Percentiles rank a stretch among this genome's conserved stretches.
Conservation (phyloP, 2,888 invertebrate genomes). For the Corythucha ciliata region DNA sequence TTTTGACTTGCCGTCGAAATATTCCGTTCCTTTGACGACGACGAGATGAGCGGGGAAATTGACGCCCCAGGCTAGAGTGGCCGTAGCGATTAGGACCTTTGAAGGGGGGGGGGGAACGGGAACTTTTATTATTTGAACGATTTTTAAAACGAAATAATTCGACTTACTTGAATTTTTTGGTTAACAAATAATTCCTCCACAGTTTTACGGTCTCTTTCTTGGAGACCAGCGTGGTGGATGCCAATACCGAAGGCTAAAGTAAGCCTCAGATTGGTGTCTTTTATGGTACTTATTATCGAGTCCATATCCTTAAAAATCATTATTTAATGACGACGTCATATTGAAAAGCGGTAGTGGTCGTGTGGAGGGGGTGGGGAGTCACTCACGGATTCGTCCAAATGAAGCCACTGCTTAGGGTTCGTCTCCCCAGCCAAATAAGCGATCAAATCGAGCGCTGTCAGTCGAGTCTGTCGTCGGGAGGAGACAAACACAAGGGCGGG, state of each 20-base stretch:
- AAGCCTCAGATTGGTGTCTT: constrained; percentile 83
- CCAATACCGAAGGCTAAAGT: constrained; percentile 96
- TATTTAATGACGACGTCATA: not conserved
- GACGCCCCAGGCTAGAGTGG: constrained; percentile 98
- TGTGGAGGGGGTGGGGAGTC: not conserved
- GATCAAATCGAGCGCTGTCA: constrained; percentile 92
- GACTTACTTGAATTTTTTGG: constrained; percentile 80
- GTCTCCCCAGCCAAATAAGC: constrained; percentile 82
- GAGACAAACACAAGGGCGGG: constrained; percentile 88
- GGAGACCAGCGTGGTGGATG: constrained; percentile 95
- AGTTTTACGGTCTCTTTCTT: constrained; percentile 79
- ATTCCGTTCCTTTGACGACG: constrained; percentile 98
- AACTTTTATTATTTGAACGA: not conserved
- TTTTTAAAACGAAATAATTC: not conserved
- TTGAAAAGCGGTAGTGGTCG: not conserved
- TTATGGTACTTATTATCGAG: constrained; percentile 55
- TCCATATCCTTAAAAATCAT: constrained; percentile 59
- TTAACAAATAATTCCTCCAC: constrained; percentile 92
- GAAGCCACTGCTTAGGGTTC: constrained; percentile 90
- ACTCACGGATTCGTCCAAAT: constrained; percentile 56
- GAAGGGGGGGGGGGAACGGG: no score
- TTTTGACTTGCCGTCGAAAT: constrained; percentile 92
- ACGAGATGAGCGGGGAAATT: constrained; percentile 98
- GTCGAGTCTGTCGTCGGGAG: constrained; percentile 87
- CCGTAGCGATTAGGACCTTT: constrained; percentile 85